phyloP scores from a whole-genome alignment of 2,888 invertebrate species.

The Punctoribates punctum region DNA sequence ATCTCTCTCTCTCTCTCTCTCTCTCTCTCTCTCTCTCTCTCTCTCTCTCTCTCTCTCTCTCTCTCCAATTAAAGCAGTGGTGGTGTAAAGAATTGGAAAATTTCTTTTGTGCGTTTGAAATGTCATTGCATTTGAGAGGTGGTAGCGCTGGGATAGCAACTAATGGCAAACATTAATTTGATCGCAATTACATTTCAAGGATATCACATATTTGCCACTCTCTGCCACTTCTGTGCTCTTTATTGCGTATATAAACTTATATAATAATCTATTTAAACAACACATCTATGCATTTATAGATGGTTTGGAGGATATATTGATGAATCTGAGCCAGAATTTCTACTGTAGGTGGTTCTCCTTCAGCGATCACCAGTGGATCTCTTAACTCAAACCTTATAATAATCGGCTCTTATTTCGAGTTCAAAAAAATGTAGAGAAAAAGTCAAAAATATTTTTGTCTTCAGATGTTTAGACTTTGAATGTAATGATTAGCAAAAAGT shows the following conservation, averaged over 20 bases:
- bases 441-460: conserved; percentile 9
- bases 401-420: conserved; percentile 11
- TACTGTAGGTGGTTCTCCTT: conserved; percentile 19
- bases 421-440: neutral
- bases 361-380: conserved; percentile 7
- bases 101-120: conserved; percentile 21
- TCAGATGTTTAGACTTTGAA: neutral
- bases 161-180: conserved; percentile 21
- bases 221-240: neutral
- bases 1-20: conserved; percentile 28
- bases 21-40: neutral
- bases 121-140: conserved; percentile 4
- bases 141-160: neutral
- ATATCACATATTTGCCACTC: conserved; percentile 15
- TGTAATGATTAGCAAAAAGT: conserved; percentile 21
- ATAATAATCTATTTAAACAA: conserved; percentile 21
- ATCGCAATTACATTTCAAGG: conserved; percentile 30
- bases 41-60: too few species aligned
- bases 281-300: neutral
- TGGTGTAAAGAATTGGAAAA: conserved; percentile 22
- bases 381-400: conserved; percentile 12
- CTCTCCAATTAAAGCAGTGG: neutral
- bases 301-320: neutral
- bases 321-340: neutral
- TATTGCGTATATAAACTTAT: conserved; percentile 1